Conservation (phyloP, 2,888 invertebrate genomes). For the Eubasilissa splendida region DNA sequence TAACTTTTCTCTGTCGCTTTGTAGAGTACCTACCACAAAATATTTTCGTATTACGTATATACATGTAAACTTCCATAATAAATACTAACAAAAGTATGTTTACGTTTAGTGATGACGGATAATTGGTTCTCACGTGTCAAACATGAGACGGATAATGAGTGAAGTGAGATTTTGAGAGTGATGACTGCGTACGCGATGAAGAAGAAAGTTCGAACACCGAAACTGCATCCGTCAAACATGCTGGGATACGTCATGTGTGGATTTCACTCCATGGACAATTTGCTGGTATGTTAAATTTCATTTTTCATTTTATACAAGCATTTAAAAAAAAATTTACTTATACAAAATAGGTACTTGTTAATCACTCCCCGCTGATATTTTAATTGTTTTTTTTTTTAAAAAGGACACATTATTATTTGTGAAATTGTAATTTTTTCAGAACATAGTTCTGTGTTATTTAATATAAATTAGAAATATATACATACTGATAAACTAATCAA, state of each 20-base stretch:
- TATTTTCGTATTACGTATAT: too few relatives aligned
- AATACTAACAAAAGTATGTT: too few relatives aligned
- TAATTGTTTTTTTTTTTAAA: too few relatives aligned
- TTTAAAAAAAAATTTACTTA: background rate
- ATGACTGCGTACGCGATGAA: background rate
- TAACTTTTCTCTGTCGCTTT: too few relatives aligned
- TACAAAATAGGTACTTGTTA: background rate
- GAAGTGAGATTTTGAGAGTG: constrained; percentile 18
- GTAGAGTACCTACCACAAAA: too few relatives aligned
- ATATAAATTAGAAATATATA: too few relatives aligned
- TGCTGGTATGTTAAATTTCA: constrained; percentile 66
- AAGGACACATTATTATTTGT: too few relatives aligned
- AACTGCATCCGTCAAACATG: constrained; percentile 66
- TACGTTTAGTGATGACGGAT: background rate
- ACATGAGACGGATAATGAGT: constrained; percentile 18
- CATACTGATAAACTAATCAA: too few relatives aligned
- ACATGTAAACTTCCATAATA: too few relatives aligned
- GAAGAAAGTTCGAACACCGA: background rate
- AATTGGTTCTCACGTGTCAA: background rate
- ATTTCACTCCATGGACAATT: constrained; percentile 74
- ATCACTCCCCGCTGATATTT: too few relatives aligned
- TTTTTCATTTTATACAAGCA: background rate
- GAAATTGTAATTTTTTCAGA: too few relatives aligned
- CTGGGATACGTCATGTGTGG: constrained; percentile 76
- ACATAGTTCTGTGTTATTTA: too few relatives aligned